Evolutionary conservation across 1,140 invertebrate species (phyloP).

Genomic region (Saccostrea cuccullata): DNA sequence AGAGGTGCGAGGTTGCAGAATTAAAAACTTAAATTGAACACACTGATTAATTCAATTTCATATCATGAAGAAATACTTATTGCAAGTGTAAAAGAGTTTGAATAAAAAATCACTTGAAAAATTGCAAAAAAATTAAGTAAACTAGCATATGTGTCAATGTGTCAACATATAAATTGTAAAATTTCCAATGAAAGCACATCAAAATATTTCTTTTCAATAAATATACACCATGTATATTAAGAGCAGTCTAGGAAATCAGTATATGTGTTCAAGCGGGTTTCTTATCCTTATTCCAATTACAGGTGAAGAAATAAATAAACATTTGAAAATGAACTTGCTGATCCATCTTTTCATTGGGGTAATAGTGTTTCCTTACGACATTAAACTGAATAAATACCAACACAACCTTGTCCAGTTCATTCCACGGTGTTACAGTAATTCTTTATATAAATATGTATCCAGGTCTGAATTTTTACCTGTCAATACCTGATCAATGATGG

Average conservation of each 20-base stretch:
- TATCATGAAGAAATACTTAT: no score
- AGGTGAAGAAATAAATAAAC: background rate
- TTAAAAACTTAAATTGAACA: background rate
- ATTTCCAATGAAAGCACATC: background rate
- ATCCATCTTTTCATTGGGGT: background rate
- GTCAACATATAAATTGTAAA: no score
- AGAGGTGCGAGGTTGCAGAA: background rate
- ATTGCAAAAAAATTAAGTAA: no score
- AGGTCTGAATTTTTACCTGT: background rate
- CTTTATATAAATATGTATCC: slow-evolving; percentile 1
- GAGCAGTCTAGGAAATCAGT: background rate
- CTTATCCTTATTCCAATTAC: background rate
- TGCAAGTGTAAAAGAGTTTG: no score
- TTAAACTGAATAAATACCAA: slow-evolving; percentile 31
- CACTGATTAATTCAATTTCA: no score
- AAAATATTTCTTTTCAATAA: background rate
- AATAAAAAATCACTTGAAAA: no score
- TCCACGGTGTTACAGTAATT: background rate
- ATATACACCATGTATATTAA: background rate
- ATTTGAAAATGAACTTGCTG: background rate
- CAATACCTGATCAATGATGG: background rate
- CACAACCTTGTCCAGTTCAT: background rate
- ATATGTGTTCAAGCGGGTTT: background rate
- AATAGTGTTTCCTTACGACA: background rate
- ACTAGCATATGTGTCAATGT: no score